Evolutionary conservation across 2,797 vertebrate genomes (phyloP), one percentile per base, ranked within the genome.

Genomic region (Mustela erminea): DNA sequence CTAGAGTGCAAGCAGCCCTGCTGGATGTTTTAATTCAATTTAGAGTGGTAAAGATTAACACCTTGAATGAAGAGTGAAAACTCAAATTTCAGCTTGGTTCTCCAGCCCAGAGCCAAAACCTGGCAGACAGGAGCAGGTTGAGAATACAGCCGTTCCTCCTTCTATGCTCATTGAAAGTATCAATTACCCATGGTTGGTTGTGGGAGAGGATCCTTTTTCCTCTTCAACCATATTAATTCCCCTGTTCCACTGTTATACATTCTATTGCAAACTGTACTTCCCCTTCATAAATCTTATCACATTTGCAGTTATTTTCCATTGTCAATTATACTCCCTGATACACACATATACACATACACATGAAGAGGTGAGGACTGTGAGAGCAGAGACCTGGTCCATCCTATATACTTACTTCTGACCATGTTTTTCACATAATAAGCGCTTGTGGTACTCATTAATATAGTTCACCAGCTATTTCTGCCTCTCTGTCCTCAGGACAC

Each of bases 391-490:
- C 8, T 64, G 52, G 41, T 35, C 6, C 49, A 54, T 52, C 46
- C 70, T 43, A 23, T 68, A 94, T 38, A 58, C 11, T 58, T 64
- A 62, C 66, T 66, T 72, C 56, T 49, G 77, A 70, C 27, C 49
- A 1, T 43, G 23, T 75, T 60, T 68, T 38, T 7, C 25, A 56
- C 12, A 46, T 21, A 17, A 20, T 89, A 83, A 77, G 60, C 14
- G 25, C 77, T 94, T 62, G 15, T 5, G 23, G 23, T 91, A 18
- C 5, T 74, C 41, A 74, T 85, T 35, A 91, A 43, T 80, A 46
- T 14, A 92, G 21, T 74, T 92, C 56, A 54, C n/a, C n/a, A 96
- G 60, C 56, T 85, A 29, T 93, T 83, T 78, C 64, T 87, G 68
- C 32, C 29, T 93, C 77, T 90, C 18, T 12, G 27, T 58, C 25